Percentiles rank a stretch among this genome's conserved stretches.
phyloP scores from a whole-genome alignment of 2,888 invertebrate genomes.

The Uloborus plumipes region DNA sequence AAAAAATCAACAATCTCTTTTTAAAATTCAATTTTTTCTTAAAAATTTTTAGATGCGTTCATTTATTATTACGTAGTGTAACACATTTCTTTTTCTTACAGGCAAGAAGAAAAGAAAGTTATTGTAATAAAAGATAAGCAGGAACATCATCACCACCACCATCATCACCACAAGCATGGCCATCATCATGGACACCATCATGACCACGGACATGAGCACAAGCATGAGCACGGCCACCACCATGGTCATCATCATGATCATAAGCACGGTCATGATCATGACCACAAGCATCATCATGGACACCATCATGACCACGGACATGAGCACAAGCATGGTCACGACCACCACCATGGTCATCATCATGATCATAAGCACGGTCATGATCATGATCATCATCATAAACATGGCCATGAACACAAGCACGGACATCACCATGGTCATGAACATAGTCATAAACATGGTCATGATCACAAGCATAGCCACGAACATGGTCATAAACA shows the following conservation, averaged over 20 bases:
- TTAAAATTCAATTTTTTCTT: too few species aligned
- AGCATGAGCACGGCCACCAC: not conserved
- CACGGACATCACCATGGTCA: conserved; percentile 29
- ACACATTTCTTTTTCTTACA: conserved; percentile 4
- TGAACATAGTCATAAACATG: conserved; percentile 20
- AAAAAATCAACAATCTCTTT: too few species aligned
- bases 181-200: conserved; percentile 1
- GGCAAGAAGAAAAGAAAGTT: conserved; percentile 42
- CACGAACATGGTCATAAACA: conserved; percentile 28
- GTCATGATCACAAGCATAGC: conserved; percentile 13
- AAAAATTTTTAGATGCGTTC: too few species aligned
- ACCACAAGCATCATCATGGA: conserved; percentile 23
- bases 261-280: conserved; percentile 15
- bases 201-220: not conserved
- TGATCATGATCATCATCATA: conserved; percentile 16
- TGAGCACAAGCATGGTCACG: conserved; percentile 19
- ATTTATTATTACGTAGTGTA: not conserved
- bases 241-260: conserved; percentile 10
- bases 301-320: conserved; percentile 32
- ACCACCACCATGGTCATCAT: conserved; percentile 22
- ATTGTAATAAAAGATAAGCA: conserved; percentile 49
- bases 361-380: conserved; percentile 27
- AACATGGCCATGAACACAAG: conserved; percentile 19
- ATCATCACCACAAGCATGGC: conserved; percentile 30
- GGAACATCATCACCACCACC: conserved; percentile 49